Evolutionary conservation across 2,797 vertebrate genomes (phyloP), one percentile per base, ranked within the genome.

Genomic region (Phylloscopus collybita): DNA sequence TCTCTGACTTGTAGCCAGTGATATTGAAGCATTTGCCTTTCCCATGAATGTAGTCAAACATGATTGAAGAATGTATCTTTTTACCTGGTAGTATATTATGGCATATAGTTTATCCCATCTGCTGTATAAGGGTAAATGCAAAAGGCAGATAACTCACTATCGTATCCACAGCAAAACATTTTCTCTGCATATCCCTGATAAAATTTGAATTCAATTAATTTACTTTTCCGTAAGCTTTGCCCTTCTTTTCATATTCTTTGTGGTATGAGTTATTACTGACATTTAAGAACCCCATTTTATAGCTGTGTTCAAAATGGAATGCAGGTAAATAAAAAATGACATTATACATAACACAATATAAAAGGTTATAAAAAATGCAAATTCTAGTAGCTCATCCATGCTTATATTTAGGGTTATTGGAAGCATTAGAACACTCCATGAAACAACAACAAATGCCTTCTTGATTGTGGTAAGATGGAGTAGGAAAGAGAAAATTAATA

Each of bases 251-350:
- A n/a, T 91, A 66, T 80, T 93, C 80, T 93, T 96, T 50, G 62
- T 92, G 74, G 40, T 57, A 71, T 90, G 92, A 97, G 90, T 93
- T 95, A 95, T 93, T 96, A 95, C 85, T 97, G 93, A 96, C 96
- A 96, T 96, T 97, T 95, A 92, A 96, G 82, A 95, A 96, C 53
- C 11, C 13, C 13, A 16, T 95, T 97, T 96, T 90, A 95, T 51
- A 86, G 74, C 70, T 80, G 49, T 64, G 72, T 95, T 95, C 88
- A 96, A 94, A 96, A 92, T 89, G 82, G 88, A 95, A 92, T 76
- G 57, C 95, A 95, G 91, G 90, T 97, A 96, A 97, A 96, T 97
- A 97, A 96, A 94, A 96, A 94, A 50, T 94, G 75, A 71, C 88
- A 87, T 96, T 95, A 94, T 69, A 65, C 75, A 53, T 83, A 95